These are phyloP conservation scores for Scatophagus argus DNA, from an alignment of 2,113 vertebrate species.

Conservation along the genomic window DNA sequence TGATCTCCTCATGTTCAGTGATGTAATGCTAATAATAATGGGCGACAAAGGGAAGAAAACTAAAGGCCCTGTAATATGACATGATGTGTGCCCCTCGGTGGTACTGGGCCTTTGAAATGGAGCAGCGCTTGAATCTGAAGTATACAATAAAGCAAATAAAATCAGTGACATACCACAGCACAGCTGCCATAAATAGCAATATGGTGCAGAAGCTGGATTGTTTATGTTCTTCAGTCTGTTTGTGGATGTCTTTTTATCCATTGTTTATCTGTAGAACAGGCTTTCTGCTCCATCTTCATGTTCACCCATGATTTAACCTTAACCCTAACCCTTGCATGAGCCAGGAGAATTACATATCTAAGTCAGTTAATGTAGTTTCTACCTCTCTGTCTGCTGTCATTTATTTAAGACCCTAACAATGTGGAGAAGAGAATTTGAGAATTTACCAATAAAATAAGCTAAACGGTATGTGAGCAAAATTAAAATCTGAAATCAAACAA, in stretches of 20 bases:
- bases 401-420: neutral
- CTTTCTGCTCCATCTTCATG: neutral
- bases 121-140: neutral
- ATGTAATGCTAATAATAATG: neutral
- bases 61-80: slow-evolving; percentile 12
- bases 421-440: neutral
- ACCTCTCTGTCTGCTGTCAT: neutral
- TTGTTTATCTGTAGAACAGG: slow-evolving; percentile 3
- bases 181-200: slow-evolving; percentile 15
- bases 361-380: no score
- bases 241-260: slow-evolving; percentile 7
- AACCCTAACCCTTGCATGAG: neutral
- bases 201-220: neutral
- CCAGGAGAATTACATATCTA: neutral
- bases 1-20: neutral
- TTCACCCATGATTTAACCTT: neutral
- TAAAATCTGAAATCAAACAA: neutral
- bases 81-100: slow-evolving; percentile 3
- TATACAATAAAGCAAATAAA: slow-evolving; percentile 22
- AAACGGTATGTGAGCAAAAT: neutral
- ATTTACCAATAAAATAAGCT: neutral
- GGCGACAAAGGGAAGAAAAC: neutral
- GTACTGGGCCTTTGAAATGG: slow-evolving; percentile 5
- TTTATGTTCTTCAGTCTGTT: slow-evolving; percentile 16
- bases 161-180: slow-evolving; percentile 5